Evolutionary conservation across 2,888 invertebrate species (phyloP).

Genomic region (Heteromurus nitidus): DNA sequence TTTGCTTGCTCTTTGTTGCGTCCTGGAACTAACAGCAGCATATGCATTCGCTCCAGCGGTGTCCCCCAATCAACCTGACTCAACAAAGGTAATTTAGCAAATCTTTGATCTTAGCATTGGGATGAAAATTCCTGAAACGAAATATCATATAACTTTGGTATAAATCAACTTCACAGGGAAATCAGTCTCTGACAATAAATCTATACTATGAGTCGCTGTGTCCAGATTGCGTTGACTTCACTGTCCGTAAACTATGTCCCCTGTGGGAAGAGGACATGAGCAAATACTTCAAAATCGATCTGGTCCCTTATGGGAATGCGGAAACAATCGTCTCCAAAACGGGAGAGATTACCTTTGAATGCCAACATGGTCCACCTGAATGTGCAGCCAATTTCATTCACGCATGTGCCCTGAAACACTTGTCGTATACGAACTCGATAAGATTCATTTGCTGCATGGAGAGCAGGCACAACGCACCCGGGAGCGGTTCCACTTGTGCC

Average conservation of each 20-base stretch:
- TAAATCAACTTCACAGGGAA: slow-evolving; percentile 21
- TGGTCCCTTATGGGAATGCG: slow-evolving; percentile 71
- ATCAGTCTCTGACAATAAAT: slow-evolving; percentile 48
- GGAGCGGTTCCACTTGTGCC: slow-evolving; percentile 56
- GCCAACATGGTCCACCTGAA: slow-evolving; percentile 69
- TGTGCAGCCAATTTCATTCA: slow-evolving; percentile 67
- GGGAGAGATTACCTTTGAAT: slow-evolving; percentile 59
- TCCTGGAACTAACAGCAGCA: too few species aligned
- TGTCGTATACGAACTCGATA: slow-evolving; percentile 43
- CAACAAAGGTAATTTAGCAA: too few species aligned
- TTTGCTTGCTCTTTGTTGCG: too few species aligned
- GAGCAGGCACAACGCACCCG: slow-evolving; percentile 49
- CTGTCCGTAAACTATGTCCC: slow-evolving; percentile 56
- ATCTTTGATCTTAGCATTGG: too few species aligned
- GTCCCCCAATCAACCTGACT: too few species aligned
- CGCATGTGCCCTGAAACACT: slow-evolving; percentile 62
- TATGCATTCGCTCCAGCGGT: too few species aligned
- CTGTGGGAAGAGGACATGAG: slow-evolving; percentile 60
- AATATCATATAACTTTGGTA: neutral
- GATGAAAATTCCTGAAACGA: too few species aligned
- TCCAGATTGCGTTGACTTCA: slow-evolving; percentile 65
- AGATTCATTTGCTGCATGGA: slow-evolving; percentile 67
- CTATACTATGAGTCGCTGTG: slow-evolving; percentile 69
- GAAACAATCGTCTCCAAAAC: slow-evolving; percentile 49
- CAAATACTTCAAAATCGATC: slow-evolving; percentile 60